Conservation (phyloP, 2,888 invertebrate species). For the Conchocele bisecta region DNA sequence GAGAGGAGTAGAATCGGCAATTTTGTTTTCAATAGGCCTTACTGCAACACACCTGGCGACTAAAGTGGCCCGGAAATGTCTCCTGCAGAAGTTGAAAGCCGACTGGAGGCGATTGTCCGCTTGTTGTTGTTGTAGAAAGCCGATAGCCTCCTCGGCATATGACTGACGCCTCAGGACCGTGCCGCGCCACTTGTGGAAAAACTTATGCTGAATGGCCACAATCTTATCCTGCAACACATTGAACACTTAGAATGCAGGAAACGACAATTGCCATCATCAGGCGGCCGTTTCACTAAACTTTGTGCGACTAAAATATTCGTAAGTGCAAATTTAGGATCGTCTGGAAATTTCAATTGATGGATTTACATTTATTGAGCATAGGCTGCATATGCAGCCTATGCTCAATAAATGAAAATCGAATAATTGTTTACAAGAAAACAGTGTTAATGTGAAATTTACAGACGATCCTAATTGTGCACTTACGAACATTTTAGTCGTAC, state of each 20-base stretch:
- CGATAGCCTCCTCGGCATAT: conserved; percentile 46
- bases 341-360: too few relatives aligned
- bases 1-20: too few relatives aligned
- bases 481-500: too few relatives aligned
- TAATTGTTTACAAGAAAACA: too few relatives aligned
- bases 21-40: too few relatives aligned
- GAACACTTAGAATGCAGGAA: neutral
- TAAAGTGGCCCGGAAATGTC: conserved; percentile 67
- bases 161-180: conserved; percentile 57
- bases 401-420: too few relatives aligned
- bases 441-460: too few relatives aligned
- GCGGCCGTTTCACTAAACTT: neutral
- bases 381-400: too few relatives aligned
- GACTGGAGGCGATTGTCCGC: conserved; percentile 39
- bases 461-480: too few relatives aligned
- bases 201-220: conserved; percentile 57
- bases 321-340: too few relatives aligned
- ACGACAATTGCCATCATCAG: neutral
- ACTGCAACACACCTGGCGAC: conserved; percentile 63
- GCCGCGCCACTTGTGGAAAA: conserved; percentile 65
- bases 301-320: neutral
- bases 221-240: conserved; percentile 61
- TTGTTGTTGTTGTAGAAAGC: conserved; percentile 57
- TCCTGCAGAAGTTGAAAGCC: conserved; percentile 66
- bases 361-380: too few relatives aligned